Evolutionary conservation across 2,888 invertebrate species (phyloP).

Genomic region (Archips xylosteana): DNA sequence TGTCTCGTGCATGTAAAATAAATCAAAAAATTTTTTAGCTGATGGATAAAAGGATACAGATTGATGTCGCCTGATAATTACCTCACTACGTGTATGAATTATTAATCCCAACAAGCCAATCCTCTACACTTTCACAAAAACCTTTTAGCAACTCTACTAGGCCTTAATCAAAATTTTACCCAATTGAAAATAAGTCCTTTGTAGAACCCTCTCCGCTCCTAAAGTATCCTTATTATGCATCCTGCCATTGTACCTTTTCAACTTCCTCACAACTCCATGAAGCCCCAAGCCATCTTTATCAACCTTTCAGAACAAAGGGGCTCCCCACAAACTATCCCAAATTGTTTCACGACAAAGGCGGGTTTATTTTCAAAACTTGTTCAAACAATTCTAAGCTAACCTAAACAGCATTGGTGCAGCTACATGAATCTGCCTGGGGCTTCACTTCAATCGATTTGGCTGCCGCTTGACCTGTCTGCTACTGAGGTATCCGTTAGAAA

Average conservation of each 20-base stretch:
- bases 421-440: slow-evolving; percentile 58
- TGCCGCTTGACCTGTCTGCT: slow-evolving; percentile 58
- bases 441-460: slow-evolving; percentile 67
- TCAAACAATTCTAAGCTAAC: slow-evolving; percentile 58
- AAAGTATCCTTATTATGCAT: slow-evolving; percentile 12
- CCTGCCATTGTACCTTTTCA: slow-evolving; percentile 8
- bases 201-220: background rate
- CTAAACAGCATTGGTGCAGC: slow-evolving; percentile 60
- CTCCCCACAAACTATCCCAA: slow-evolving; percentile 46
- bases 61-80: too few species aligned
- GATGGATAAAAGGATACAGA: too few species aligned
- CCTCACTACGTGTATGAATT: too few species aligned
- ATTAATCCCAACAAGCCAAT: too few species aligned
- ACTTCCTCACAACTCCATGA: slow-evolving; percentile 19
- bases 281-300: slow-evolving; percentile 20
- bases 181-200: background rate
- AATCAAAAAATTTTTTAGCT: too few species aligned
- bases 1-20: too few species aligned
- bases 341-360: slow-evolving; percentile 56
- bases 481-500: slow-evolving; percentile 38
- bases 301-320: slow-evolving; percentile 30
- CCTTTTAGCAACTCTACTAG: background rate
- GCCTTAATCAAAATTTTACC: background rate
- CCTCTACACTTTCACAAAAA: too few species aligned
- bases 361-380: slow-evolving; percentile 59